Base-by-base conservation (phyloP, 2,888 invertebrate genomes). In the Cryptocheilus praepositus region DNA sequence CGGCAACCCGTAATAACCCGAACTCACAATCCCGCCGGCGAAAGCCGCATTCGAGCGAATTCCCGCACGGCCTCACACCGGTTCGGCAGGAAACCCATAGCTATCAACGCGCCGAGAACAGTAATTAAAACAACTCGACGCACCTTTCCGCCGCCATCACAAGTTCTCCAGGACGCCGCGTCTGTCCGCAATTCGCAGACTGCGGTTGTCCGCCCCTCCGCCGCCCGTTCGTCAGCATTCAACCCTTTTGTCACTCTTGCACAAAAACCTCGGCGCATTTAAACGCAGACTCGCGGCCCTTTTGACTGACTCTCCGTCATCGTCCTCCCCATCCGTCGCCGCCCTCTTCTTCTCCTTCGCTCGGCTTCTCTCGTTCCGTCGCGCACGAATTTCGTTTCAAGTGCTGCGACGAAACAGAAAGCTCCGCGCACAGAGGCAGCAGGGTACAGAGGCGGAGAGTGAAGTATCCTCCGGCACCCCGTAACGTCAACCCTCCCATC, bases 201-300 rank as follows among this genome's bases (percentile, higher is more conserved):
- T 36, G 13, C 16, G 3, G 21, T 25, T 4, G 25, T n/a, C 7
- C 22, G 5, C 16, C 54, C 36, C 54, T 1, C n/a, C 18, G 11
- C 1, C 36, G 16, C 5, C 36, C 54, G 13, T 25, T 28, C 36
- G 11, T 51, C 49, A 43, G 25, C 46, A 46, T 58, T 0, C 49
- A 49, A 16, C 49, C 49, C 49, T 49, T 49, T 18, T 49, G 49
- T 18, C 49, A 49, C 11, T 5, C 16, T 5, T 13, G 36, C 13
- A 36, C 36, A 36, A 36, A 36, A 36, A 36, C 36, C 36, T 36
- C 3, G 36, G 16, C 52, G 54, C 61, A 54, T 61, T 61, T 61
- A 61, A 61, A 18, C 60, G 19, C 44, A 49, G 60, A 61, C 60
- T 16, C 25, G 53, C 61, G 54, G 61, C 28, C 54, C 52, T 61